These are phyloP conservation scores for Raja brachyura DNA, from an alignment of 2,113 vertebrate species.

Conservation along the genomic window DNA sequence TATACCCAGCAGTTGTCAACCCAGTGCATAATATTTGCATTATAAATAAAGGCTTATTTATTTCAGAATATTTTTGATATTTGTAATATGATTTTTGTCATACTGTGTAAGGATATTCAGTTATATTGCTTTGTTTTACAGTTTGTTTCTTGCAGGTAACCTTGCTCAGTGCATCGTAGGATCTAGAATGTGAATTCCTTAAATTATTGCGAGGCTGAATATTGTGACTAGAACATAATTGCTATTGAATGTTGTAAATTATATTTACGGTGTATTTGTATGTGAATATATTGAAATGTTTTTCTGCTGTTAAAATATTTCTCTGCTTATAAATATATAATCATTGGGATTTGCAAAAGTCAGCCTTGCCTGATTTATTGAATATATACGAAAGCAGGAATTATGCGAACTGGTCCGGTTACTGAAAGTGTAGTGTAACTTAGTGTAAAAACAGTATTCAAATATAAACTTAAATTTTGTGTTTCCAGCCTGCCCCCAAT, in stretches of 20 bases:
- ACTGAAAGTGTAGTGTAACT: neutral
- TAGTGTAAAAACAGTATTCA: too few species aligned
- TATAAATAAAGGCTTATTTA: conserved; percentile 23
- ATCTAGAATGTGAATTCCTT: neutral
- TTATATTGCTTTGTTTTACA: neutral
- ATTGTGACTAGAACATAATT: neutral
- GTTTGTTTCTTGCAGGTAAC: neutral
- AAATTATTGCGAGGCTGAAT: neutral
- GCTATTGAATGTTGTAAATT: conserved; percentile 31
- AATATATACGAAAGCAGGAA: neutral
- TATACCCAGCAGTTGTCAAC: neutral
- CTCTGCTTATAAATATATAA: neutral
- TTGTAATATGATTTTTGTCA: neutral
- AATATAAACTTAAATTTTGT: neutral
- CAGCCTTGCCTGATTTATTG: neutral
- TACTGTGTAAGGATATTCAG: neutral
- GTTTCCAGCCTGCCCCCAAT: neutral
- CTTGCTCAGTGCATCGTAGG: neutral
- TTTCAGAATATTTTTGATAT: conserved; percentile 5
- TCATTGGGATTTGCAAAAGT: conserved; percentile 24
- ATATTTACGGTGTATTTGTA: neutral
- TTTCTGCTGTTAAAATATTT: conserved; percentile 9
- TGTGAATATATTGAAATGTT: conserved; percentile 22
- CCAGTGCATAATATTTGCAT: conserved; percentile 14
- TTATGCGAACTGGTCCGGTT: neutral